Base-by-base conservation (phyloP, 2,113 vertebrate genomes). In the Amphiprion percula region DNA sequence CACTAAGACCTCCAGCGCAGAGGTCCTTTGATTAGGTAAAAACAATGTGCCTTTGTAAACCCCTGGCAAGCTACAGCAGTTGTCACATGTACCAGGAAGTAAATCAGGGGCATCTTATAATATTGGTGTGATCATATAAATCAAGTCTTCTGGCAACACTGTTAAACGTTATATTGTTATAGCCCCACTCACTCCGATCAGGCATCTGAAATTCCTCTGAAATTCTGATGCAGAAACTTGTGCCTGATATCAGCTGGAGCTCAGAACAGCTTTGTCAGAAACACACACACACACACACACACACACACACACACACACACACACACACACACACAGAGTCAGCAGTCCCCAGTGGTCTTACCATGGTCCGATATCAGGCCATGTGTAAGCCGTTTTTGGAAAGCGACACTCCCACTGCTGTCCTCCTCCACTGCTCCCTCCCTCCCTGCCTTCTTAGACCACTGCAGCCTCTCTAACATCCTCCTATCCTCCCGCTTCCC, bases 301-400 rank as follows among this genome's bases (percentile, higher is more conserved):
- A 10, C 39, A 41, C 39, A 41, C 10, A 41, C 39, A 41, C 39
- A 10, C 39, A 41, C 39, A 41, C 39, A 41, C 39, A 41, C 39
- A 41, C 41, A 44, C 12, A 15, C 54, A 39, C 39, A 41, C 39
- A 41, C 39, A 41, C 41, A 44, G 1, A 15, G 4, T 16, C 49
- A 30, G 54, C 7, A 23, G 19, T 1, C 49, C 47, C 26, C n/a
- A 1, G 65, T 66, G 75, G 74, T 79, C 68, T 59, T 64, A 63
- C 49, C 28, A 26, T 83, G 67, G 72, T 80, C 52, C 52, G 77
- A 76, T 66, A 80, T 83, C 81, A 78, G 69, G 33, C 55, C 47
- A 81, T 67, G 77, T 67, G 24, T 73, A 69, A 80, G 72, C 46
- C 53, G 56, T 64, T 65, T 64, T 60, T 52, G 61, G 24, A 28